Base-by-base conservation (phyloP, 2,797 vertebrate species). In the Halcyon leucocephala region DNA sequence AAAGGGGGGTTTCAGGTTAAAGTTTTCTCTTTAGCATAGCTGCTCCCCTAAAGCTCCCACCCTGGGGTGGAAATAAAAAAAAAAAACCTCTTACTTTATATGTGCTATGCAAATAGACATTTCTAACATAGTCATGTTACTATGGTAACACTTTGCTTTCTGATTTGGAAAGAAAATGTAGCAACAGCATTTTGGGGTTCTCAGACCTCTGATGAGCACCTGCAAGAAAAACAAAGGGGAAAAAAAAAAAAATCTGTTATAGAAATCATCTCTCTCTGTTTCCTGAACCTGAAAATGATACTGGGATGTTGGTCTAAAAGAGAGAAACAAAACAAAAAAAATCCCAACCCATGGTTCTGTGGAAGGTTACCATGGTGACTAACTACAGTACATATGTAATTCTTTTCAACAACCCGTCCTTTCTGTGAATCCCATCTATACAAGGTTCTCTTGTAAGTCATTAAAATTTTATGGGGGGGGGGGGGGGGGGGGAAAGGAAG, bases 361-460 rank as follows among this genome's bases (percentile, higher is more conserved):
- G 97, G 98, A 97, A 98, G 98, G 99, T 99, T 98, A 98, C 99
- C 98, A 98, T 99, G 98, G 99, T 94, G 96, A 98, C 97, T 96
- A 95, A 95, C 96, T 97, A 95, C 99, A 99, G 98, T 98, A 99
- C 99, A 98, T 99, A 99, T 99, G 99, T 98, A 99, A 98, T 99
- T 99, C 97, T 97, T 97, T 97, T 97, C 98, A 97, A 97, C 98
- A 98, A 97, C 99, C 99, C 97, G 97, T 98, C 97, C 96, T 97
- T 97, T 98, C 98, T 97, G 98, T 98, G 98, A 98, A 98, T 98
- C 98, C 98, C 97, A 98, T 98, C 98, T 97, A 98, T 98, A 98
- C 98, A 99, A 99, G 99, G 95, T 99, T 99, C 99, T 99, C 99
- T 99, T 99, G 97, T 97, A 99, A 98, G 98, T 99, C 98, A 98